phyloP scores from a whole-genome alignment of 30 jellyfish, hydroid and myxozoan species.

The Cassiopea andromeda region DNA sequence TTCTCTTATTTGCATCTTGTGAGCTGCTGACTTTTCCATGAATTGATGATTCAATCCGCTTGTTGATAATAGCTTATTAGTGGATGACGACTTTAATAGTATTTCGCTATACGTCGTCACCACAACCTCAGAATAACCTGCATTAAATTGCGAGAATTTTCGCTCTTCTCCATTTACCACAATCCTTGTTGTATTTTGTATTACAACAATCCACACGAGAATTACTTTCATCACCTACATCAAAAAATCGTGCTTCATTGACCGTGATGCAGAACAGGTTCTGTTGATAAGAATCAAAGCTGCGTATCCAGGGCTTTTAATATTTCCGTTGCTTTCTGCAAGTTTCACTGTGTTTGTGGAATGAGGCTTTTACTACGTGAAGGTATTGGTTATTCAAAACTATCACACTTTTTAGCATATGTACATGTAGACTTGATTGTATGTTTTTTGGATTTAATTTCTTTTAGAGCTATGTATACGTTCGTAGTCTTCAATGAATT shows the following conservation, averaged over 20 bases:
- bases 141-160: neutral
- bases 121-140: conserved; percentile 25
- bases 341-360: neutral
- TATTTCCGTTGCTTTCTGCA: neutral
- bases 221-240: neutral
- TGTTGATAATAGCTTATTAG: neutral
- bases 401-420: neutral
- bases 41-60: too few species aligned
- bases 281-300: neutral
- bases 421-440: neutral
- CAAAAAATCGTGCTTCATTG: neutral
- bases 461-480: neutral
- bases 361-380: neutral
- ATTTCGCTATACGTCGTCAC: neutral
- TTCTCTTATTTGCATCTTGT: too few species aligned
- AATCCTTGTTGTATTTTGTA: neutral
- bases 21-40: too few species aligned
- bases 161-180: neutral
- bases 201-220: neutral
- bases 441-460: too few species aligned
- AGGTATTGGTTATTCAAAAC: neutral
- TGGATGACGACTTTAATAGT: neutral
- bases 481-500: too few species aligned
- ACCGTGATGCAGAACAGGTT: neutral
- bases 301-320: neutral